These are phyloP conservation scores for Maniola hyperantus DNA, from an alignment of 2,888 invertebrate genomes.

Conservation along the genomic window DNA sequence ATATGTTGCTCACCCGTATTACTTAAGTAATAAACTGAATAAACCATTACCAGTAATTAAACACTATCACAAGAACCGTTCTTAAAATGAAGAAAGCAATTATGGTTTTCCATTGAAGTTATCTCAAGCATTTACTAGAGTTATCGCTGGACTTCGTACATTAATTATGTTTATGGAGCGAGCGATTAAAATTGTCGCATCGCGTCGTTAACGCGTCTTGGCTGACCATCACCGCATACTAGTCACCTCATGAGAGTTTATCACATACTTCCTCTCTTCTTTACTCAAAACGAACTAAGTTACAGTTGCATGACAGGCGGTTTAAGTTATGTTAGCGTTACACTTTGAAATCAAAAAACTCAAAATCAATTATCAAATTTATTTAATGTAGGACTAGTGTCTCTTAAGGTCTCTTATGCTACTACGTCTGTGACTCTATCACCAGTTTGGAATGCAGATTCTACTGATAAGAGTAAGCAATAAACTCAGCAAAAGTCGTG, in stretches of 20 bases:
- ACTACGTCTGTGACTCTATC: too few relatives aligned
- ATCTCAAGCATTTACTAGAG: conserved; percentile 33
- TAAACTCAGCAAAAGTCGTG: too few relatives aligned
- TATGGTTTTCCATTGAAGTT: conserved; percentile 31
- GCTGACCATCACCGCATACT: conserved; percentile 43
- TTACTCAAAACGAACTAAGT: conserved; percentile 37
- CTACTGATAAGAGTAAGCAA: too few relatives aligned
- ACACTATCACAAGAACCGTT: conserved; percentile 19
- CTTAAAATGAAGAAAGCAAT: conserved; percentile 26
- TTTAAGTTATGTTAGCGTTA: too few relatives aligned
- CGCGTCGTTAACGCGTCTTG: conserved; percentile 40
- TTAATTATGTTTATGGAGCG: conserved; percentile 47
- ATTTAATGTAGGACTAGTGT: too few relatives aligned
- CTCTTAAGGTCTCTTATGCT: too few relatives aligned
- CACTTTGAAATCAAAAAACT: too few relatives aligned
- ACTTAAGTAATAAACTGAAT: conserved; percentile 21
- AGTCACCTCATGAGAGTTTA: conserved; percentile 44
- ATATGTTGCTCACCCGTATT: conserved; percentile 2
- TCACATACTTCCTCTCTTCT: conserved; percentile 40
- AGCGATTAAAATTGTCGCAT: conserved; percentile 51
- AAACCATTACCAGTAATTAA: conserved; percentile 30
- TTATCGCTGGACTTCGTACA: conserved; percentile 37
- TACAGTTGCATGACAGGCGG: too few relatives aligned
- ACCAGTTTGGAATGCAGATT: too few relatives aligned
- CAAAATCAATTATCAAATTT: too few relatives aligned